Percentiles rank a stretch among this genome's conserved stretches.
Conservation (phyloP, 2,888 invertebrate genomes). For the Drosophila melanocephala region DNA sequence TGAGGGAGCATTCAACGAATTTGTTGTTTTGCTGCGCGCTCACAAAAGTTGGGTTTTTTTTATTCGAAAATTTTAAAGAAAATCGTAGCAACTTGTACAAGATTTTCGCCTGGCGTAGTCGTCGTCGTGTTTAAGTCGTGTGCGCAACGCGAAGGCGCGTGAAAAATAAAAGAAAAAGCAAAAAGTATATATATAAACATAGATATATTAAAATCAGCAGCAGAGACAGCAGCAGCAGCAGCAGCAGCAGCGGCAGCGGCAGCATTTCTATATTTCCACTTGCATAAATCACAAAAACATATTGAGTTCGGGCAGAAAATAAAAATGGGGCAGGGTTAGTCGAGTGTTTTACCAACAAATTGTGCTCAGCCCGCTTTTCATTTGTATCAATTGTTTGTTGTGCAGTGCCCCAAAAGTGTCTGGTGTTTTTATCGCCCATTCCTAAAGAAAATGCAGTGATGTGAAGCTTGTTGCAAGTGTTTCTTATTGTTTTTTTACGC, state of each 20-base stretch:
- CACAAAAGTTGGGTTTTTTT: slow-evolving; percentile 70
- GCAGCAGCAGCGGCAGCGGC: slow-evolving; percentile 30
- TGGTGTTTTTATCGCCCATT: slow-evolving; percentile 6
- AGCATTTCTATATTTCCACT: slow-evolving; percentile 65
- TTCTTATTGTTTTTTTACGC: not conserved
- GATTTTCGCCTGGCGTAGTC: slow-evolving; percentile 69
- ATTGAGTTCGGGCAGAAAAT: slow-evolving; percentile 52
- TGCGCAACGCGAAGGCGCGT: slow-evolving; percentile 82
- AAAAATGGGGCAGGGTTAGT: slow-evolving; percentile 86
- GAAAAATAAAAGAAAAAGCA: slow-evolving; percentile 52
- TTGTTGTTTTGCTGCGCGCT: slow-evolving; percentile 66
- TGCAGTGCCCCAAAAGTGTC: slow-evolving; percentile 20
- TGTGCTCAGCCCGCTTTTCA: slow-evolving; percentile 16
- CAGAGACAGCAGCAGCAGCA: slow-evolving; percentile 18
- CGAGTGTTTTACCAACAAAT: slow-evolving; percentile 51
- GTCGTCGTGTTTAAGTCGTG: slow-evolving; percentile 82
- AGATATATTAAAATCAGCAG: slow-evolving; percentile 44
- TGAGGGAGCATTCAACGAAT: slow-evolving; percentile 66
- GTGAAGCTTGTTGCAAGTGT: slow-evolving; percentile 36
- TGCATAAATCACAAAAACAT: slow-evolving; percentile 30
- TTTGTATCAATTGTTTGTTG: slow-evolving; percentile 19
- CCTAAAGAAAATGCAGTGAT: slow-evolving; percentile 32
- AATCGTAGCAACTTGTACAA: slow-evolving; percentile 71
- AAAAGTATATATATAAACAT: slow-evolving; percentile 25
- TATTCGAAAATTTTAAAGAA: slow-evolving; percentile 46